These are phyloP conservation scores for Larimichthys polyactis DNA, from an alignment of 2,113 vertebrate species.

Conservation along the genomic window DNA sequence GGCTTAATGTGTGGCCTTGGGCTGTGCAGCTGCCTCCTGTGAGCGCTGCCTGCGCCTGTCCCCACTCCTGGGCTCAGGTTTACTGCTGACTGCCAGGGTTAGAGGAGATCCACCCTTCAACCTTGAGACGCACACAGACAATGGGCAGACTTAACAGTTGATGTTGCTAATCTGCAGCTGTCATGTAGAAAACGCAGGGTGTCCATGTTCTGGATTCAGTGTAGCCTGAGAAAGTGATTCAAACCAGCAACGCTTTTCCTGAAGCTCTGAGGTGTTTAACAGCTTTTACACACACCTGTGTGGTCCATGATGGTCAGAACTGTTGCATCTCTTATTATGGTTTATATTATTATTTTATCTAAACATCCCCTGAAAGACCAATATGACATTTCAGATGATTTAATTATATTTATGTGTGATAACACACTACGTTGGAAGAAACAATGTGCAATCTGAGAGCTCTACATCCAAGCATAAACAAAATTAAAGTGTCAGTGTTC, in stretches of 20 bases:
- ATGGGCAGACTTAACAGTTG: constrained; percentile 42
- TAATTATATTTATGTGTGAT: background rate
- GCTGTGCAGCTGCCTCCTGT: constrained; percentile 76
- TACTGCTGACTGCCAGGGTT: constrained; percentile 44
- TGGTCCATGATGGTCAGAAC: constrained; percentile 26
- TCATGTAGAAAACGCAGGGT: constrained; percentile 21
- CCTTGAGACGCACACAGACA: constrained; percentile 55
- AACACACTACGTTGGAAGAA: background rate
- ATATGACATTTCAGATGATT: constrained; percentile 1
- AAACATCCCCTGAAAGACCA: constrained; percentile 1
- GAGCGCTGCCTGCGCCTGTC: constrained; percentile 51
- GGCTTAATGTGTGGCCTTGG: constrained; percentile 66
- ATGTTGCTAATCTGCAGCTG: constrained; percentile 50
- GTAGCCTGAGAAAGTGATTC: constrained; percentile 39
- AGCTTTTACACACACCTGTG: constrained; percentile 25
- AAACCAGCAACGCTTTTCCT: constrained; percentile 16
- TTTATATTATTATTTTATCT: constrained; percentile 10
- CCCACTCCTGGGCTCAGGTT: constrained; percentile 53
- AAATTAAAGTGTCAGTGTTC: background rate
- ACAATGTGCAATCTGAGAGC: too few relatives aligned
- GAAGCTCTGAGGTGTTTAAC: constrained; percentile 25
- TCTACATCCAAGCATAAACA: too few relatives aligned
- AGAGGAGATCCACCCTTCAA: constrained; percentile 62
- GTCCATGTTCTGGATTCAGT: constrained; percentile 11
- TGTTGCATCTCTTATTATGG: background rate